phyloP scores from a whole-genome alignment of 2,888 invertebrate species.

The Chaetoderma sp. region DNA sequence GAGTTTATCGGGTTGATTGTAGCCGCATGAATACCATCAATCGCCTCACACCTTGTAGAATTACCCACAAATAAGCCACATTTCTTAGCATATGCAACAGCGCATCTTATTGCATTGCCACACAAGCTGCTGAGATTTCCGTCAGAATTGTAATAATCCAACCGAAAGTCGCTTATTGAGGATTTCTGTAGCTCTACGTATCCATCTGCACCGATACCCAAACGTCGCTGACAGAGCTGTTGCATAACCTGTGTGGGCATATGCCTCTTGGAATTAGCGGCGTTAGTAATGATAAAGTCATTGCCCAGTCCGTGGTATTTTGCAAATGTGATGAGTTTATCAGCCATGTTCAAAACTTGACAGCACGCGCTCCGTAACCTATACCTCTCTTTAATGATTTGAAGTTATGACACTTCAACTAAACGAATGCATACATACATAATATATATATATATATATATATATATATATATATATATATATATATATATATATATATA shows the following conservation, averaged over 20 bases:
- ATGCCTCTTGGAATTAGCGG: slow-evolving; percentile 1
- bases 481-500: no score
- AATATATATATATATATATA: no score
- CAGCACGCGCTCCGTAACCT: no score
- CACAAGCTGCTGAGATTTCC: slow-evolving; percentile 39
- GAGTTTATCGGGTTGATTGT: slow-evolving; percentile 6
- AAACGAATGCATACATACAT: no score
- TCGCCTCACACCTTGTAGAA: slow-evolving; percentile 27
- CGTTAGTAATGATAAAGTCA: slow-evolving; percentile 41
- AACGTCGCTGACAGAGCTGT: slow-evolving; percentile 37
- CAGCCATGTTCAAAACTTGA: background rate
- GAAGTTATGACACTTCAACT: no score
- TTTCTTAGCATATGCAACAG: slow-evolving; percentile 34
- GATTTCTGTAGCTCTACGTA: slow-evolving; percentile 25
- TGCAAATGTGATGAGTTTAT: slow-evolving; percentile 28
- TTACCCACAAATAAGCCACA: slow-evolving; percentile 10
- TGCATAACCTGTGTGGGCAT: background rate
- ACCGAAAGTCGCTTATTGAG: slow-evolving; percentile 20
- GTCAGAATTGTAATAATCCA: slow-evolving; percentile 40
- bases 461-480: no score
- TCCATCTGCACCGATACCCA: slow-evolving; percentile 47
- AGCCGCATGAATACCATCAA: slow-evolving; percentile 30
- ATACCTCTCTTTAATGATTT: no score
- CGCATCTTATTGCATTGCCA: slow-evolving; percentile 47
- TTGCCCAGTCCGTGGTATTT: slow-evolving; percentile 49